Evolutionary conservation across 2,888 invertebrate species (phyloP).

Genomic region (Mystacides longicornis): DNA sequence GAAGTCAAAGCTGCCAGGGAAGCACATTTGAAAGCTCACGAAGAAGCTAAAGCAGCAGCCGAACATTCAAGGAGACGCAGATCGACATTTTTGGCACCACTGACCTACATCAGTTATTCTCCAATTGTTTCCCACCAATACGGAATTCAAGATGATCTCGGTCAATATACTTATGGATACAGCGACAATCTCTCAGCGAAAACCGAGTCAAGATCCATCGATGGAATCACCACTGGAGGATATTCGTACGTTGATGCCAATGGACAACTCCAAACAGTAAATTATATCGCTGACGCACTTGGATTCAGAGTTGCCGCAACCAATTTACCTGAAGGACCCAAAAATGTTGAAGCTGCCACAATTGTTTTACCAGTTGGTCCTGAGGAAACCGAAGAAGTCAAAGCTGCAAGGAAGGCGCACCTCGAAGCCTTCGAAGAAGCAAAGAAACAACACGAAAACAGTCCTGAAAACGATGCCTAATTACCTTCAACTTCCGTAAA

Average conservation of each 20-base stretch:
- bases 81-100: constrained; percentile 16
- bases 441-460: no score
- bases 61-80: constrained; percentile 40
- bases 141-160: constrained; percentile 49
- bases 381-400: constrained; percentile 41
- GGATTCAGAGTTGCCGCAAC: constrained; percentile 61
- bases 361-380: constrained; percentile 16
- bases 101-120: constrained; percentile 15
- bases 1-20: constrained; percentile 48
- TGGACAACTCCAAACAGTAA: constrained; percentile 56
- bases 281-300: constrained; percentile 54
- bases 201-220: constrained; percentile 51
- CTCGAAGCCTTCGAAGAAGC: constrained; percentile 44
- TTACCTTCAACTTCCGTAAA: no score
- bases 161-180: constrained; percentile 55
- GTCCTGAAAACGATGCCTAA: no score
- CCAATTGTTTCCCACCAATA: constrained; percentile 38
- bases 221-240: constrained; percentile 56
- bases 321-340: constrained; percentile 54
- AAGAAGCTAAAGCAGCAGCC: constrained; percentile 34
- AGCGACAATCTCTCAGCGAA: constrained; percentile 57
- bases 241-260: constrained; percentile 64
- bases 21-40: constrained; percentile 45
- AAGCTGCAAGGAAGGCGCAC: constrained; percentile 47
- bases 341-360: constrained; percentile 29